A percentile compares a stretch with the other conserved stretches of the same genome.
These are phyloP conservation scores for Sesia bembeciformis DNA, from an alignment of 2,888 invertebrate species.

Conservation along the genomic window DNA sequence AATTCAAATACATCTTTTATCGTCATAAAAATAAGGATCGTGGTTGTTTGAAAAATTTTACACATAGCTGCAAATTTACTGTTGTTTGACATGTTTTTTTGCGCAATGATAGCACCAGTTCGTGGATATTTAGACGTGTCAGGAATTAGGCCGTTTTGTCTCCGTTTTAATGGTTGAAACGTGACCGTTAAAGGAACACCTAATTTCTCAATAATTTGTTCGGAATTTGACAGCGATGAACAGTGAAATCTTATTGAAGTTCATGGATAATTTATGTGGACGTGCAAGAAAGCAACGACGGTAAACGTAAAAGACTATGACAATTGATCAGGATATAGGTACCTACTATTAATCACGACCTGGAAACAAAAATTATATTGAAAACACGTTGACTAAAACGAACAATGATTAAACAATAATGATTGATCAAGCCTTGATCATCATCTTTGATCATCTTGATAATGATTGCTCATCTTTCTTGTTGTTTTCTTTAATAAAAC, in stretches of 20 bases:
- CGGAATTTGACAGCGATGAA: constrained; percentile 56
- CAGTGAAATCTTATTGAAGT: constrained; percentile 40
- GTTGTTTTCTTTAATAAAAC: too few species aligned
- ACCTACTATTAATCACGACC: too few species aligned
- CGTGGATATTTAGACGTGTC: constrained; percentile 64
- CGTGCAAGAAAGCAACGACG: constrained; percentile 8
- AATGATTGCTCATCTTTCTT: too few species aligned
- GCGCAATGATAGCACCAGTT: constrained; percentile 67
- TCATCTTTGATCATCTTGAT: too few species aligned
- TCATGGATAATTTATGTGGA: constrained; percentile 45
- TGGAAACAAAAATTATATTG: too few species aligned
- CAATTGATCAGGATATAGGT: background rate
- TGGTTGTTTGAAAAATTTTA: background rate
- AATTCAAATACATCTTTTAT: constrained; percentile 7
- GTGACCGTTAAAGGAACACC: constrained; percentile 57
- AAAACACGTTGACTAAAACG: too few species aligned
- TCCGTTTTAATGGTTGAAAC: constrained; percentile 65
- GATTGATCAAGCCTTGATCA: too few species aligned
- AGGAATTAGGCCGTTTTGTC: constrained; percentile 71
- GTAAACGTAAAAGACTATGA: constrained; percentile 18
- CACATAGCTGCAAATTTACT: constrained; percentile 12
- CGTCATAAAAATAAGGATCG: constrained; percentile 14
- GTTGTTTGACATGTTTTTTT: constrained; percentile 41
- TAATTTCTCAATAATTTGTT: constrained; percentile 63
- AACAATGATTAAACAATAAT: too few species aligned